Evolutionary conservation across 2,888 invertebrate species (phyloP), one percentile per base, ranked within the genome.

Genomic region (Agrotis exclamationis): DNA sequence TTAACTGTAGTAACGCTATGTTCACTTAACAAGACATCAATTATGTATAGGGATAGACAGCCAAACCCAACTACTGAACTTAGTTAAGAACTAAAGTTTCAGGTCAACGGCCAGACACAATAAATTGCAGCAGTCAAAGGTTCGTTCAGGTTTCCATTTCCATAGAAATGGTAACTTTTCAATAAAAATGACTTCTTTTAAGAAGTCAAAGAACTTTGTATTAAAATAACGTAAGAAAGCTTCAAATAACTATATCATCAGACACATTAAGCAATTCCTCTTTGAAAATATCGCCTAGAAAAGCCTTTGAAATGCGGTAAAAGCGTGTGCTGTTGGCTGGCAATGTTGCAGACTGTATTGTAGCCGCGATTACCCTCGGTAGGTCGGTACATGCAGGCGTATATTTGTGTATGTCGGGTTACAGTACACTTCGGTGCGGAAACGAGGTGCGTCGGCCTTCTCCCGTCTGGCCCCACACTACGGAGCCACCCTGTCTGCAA

Each of bases 391-490:
- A 88, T 88, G 80, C 76, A 88, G 86, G 85, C 86, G 87, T 91
- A 89, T 90, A 86, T 85, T 73, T 88, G 80, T 85, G 68, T 86
- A 82, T 82, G 82, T 85, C 79, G 71, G 84, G 88, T 85, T 91
- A 89, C 85, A 86, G 82, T 90, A 88, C 90, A 92, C 89, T 89
- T 87, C 89, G 90, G 88, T 92, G 93, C 94, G 94, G 94, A 94
- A 94, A 89, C 89, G 94, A 93, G 94, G 93, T 95, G 94, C 95
- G 94, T 94, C 89, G 89, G 87, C 88, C 85, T 89, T 91, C 96
- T 95, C 96, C 96, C 94, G 96, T 96, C 96, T 96, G 93, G 94
- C 93, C 96, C 87, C 96, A 95, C 88, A 90, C 96, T 92, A 90
- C 88, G 80, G 77, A 68, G 73, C 91, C 93, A 79, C 93, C 94